phyloP scores from a whole-genome alignment of 1,140 invertebrate genomes.

The Delia radicum region DNA sequence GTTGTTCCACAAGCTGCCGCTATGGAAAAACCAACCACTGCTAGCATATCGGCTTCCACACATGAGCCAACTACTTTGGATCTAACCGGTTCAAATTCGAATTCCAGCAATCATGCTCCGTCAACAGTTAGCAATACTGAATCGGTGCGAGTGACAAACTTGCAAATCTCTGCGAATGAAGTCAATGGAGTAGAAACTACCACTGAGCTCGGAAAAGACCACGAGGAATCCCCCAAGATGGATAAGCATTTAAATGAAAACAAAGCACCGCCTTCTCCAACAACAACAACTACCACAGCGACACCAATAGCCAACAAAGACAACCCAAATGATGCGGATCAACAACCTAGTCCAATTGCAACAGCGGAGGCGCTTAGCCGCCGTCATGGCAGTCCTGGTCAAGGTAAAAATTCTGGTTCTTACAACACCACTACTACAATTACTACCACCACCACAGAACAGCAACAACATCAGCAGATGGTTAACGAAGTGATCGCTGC shows the following conservation, averaged over 20 bases:
- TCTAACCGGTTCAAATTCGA: constrained; percentile 51
- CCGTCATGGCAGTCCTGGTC: not conserved
- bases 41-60: constrained; percentile 21
- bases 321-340: not conserved
- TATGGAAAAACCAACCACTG: constrained; percentile 19
- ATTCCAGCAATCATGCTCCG: constrained; percentile 47
- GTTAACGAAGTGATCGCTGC: not conserved
- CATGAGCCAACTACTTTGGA: constrained; percentile 51
- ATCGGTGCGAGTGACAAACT: not conserved
- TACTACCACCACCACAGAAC: constrained; percentile 36
- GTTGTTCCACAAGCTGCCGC: constrained; percentile 32
- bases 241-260: constrained; percentile 1
- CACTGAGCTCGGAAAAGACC: not conserved
- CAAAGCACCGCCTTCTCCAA: constrained; percentile 13
- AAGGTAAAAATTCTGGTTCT: constrained; percentile 9
- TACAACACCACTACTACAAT: not conserved
- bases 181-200: not conserved
- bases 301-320: constrained; percentile 40
- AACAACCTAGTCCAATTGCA: constrained; percentile 21
- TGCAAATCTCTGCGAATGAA: not conserved
- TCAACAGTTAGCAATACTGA: constrained; percentile 41
- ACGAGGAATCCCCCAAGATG: not conserved
- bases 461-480: constrained; percentile 34
- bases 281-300: constrained; percentile 40
- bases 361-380: constrained; percentile 28